Evolutionary conservation across 2,797 vertebrate species (phyloP).

Genomic region (Balearica regulorum): DNA sequence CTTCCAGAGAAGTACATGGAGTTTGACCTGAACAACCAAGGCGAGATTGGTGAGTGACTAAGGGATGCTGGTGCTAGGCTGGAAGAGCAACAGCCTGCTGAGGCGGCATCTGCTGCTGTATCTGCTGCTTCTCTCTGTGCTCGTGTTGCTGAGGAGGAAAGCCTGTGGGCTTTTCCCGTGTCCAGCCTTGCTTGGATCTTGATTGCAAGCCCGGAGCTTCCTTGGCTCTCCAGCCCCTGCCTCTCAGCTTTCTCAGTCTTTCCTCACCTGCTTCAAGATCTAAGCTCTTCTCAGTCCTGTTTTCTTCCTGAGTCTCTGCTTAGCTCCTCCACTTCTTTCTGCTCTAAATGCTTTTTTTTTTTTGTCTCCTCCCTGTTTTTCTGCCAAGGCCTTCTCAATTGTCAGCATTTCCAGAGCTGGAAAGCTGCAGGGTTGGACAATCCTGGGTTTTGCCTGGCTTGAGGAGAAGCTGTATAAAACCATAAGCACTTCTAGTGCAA

Average conservation of each 20-base stretch:
- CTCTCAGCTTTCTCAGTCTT: background rate
- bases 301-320: background rate
- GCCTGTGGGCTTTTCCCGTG: background rate
- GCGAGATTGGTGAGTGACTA: conserved; percentile 92
- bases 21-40: conserved; percentile 96
- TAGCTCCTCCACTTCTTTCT: background rate
- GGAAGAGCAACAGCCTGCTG: background rate
- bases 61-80: background rate
- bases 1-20: conserved; percentile 95
- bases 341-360: background rate
- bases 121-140: background rate
- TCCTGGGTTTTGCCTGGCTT: background rate
- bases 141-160: background rate
- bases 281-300: background rate
- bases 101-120: background rate
- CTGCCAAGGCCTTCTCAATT: background rate
- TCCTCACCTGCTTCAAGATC: background rate
- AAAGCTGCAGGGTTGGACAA: background rate
- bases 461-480: background rate
- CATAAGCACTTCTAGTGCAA: background rate
- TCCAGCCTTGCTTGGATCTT: background rate
- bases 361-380: background rate
- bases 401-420: background rate
- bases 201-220: background rate
- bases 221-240: background rate